These are phyloP conservation scores for Alloscopus bannaensis DNA, from an alignment of 2,888 invertebrate genomes.

Conservation along the genomic window DNA sequence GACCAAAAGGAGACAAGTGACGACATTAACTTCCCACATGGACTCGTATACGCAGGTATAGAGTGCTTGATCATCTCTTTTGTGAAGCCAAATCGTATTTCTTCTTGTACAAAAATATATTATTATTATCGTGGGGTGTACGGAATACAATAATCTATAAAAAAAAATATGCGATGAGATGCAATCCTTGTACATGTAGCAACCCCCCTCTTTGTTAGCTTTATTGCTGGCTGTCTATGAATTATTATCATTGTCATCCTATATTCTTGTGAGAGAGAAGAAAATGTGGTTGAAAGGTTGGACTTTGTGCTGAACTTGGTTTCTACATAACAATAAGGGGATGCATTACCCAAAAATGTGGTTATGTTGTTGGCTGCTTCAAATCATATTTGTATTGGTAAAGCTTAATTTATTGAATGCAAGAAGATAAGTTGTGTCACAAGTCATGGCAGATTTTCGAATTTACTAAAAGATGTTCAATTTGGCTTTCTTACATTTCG, in stretches of 20 bases:
- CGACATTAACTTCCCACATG: slow-evolving; percentile 72
- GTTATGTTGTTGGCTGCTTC: no score
- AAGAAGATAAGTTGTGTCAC: no score
- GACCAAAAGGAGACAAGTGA: slow-evolving; percentile 72
- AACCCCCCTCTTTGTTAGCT: slow-evolving; percentile 67
- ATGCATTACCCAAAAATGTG: no score
- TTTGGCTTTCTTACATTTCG: no score
- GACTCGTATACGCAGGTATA: slow-evolving; percentile 43
- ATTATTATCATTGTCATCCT: slow-evolving; percentile 72
- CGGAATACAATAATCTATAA: slow-evolving; percentile 26
- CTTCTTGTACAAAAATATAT: slow-evolving; percentile 3
- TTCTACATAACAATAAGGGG: no score
- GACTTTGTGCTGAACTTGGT: no score
- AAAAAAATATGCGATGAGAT: slow-evolving; percentile 27
- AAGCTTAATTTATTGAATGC: no score
- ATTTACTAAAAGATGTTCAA: no score
- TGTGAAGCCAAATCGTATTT: background rate
- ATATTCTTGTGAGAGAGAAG: background rate
- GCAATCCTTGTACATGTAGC: slow-evolving; percentile 24
- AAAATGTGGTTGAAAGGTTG: no score
- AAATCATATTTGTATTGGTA: no score
- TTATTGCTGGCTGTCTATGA: slow-evolving; percentile 70
- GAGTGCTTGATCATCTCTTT: background rate
- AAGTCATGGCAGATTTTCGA: no score
- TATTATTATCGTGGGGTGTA: slow-evolving; percentile 20